Evolutionary conservation across 2,888 invertebrate species (phyloP), one percentile per base, ranked within the genome.

Genomic region (Piscicola geometra): DNA sequence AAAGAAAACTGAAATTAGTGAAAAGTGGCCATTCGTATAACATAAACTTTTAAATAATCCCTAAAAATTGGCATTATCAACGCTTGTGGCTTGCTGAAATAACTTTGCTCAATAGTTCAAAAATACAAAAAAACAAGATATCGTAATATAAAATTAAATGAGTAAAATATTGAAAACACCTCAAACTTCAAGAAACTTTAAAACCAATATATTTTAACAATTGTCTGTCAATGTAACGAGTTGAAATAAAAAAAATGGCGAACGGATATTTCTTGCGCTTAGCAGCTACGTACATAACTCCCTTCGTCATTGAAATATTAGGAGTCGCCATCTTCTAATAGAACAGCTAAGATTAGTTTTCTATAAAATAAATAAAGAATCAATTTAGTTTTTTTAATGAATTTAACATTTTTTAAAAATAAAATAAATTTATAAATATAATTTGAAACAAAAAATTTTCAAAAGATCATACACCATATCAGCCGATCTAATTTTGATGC

Each of bases 281-380:
- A 52, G 73, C 73, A 64, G 73, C 73, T 73, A 73, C 73, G 73
- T 73, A 73, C 73, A 73, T 73, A 73, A 73, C 73, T 73, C 73
- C 56, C 33, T 73, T 73, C 73, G 73, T 73, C 73, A 73, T 73
- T 73, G 73, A 73, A 33, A 73, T 73, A 56, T 64, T 73, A 56
- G 30, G 60, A 47, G 73, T 56, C 73, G 73, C 73, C 73, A 73
- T 73, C 32, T 73, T 73, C 60, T 64, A 60, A 56, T 56, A 56
- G 60, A 9, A 56, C n/a, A 56, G 60, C 60, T 56, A 56, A 25
- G 60, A 18, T 18, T 56, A 56, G 60, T 56, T 56, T 56, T 56
- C n/a, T 5, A 56, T 18, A 15, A 21, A 56, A 56, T 25, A 15
- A 18, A 25, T 18, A 56, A 56, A 56, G n/a, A n/a, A n/a, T n/a